Percentiles rank a stretch among this genome's conserved stretches.
Conservation (phyloP, 1,140 invertebrate species). For the Nylanderia fulva region DNA sequence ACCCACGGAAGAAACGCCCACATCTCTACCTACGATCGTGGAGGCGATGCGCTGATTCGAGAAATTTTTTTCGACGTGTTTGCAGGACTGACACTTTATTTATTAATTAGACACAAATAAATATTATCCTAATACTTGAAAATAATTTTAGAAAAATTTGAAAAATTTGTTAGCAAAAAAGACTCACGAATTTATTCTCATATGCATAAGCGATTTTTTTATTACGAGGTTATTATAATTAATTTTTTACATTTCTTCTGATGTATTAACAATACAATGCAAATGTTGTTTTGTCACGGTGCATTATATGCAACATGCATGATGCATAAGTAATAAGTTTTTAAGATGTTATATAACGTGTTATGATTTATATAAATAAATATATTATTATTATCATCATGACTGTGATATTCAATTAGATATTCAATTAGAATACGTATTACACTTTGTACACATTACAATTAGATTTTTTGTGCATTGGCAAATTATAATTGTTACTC, state of each 20-base stretch:
- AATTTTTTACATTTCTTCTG: background rate
- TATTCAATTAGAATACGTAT: background rate
- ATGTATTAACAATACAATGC: background rate
- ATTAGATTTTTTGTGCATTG: background rate
- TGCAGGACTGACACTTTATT: background rate
- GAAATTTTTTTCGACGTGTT: conserved; percentile 13
- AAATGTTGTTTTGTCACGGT: background rate
- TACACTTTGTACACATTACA: background rate
- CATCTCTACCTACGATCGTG: conserved; percentile 14
- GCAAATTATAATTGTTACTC: background rate
- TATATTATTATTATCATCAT: background rate
- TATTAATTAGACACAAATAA: background rate
- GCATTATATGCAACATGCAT: background rate
- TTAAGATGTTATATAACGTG: background rate
- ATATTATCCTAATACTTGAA: background rate
- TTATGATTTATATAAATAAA: background rate
- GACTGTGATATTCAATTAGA: no score
- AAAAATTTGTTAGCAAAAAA: background rate
- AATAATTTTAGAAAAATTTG: no score
- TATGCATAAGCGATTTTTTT: background rate
- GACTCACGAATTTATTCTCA: background rate
- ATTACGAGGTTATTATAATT: background rate
- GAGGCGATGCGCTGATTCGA: conserved; percentile 12
- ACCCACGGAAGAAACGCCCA: conserved; percentile 27
- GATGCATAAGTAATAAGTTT: background rate